These are phyloP conservation scores for Sanderia malayensis DNA, from an alignment of 30 jellyfish, hydroid and myxozoan genomes.

Conservation along the genomic window DNA sequence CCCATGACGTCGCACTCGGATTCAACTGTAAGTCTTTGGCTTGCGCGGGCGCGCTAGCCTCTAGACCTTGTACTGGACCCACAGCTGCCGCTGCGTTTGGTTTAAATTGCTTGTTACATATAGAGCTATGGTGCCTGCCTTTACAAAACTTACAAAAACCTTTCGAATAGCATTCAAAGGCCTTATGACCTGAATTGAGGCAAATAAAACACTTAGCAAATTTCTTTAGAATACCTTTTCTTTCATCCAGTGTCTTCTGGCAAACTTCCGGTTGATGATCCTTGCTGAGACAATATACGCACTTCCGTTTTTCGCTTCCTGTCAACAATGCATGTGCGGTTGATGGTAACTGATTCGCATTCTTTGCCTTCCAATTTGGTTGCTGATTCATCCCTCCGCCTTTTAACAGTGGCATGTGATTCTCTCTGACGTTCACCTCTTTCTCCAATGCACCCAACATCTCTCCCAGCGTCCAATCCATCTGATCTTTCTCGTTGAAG, in stretches of 20 bases:
- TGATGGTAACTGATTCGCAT: neutral
- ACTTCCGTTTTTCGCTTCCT: neutral
- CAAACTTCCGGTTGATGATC: constrained; percentile 4
- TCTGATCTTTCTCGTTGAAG: neutral
- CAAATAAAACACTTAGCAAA: constrained; percentile 23
- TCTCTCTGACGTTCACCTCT: constrained; percentile 8
- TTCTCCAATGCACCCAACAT: neutral
- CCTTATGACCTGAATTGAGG: constrained; percentile 7
- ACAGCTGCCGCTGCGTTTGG: too few relatives aligned
- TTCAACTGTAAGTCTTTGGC: neutral
- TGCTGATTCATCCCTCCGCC: too few relatives aligned
- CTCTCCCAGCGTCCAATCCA: constrained; percentile 17
- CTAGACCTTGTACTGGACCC: neutral
- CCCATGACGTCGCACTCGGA: neutral
- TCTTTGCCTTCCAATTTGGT: neutral
- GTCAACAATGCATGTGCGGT: constrained; percentile 10
- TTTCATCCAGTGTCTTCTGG: neutral
- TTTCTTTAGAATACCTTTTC: neutral
- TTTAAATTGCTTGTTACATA: neutral
- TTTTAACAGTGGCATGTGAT: neutral
- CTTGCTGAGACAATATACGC: constrained; percentile 10
- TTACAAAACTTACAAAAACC: constrained; percentile 2
- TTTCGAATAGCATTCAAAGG: constrained; percentile 8
- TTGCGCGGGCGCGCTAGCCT: neutral
- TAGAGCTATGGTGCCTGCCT: constrained; percentile 8